phyloP scores from a whole-genome alignment of 2,797 vertebrate genomes.

The Nyctalus aviator region DNA sequence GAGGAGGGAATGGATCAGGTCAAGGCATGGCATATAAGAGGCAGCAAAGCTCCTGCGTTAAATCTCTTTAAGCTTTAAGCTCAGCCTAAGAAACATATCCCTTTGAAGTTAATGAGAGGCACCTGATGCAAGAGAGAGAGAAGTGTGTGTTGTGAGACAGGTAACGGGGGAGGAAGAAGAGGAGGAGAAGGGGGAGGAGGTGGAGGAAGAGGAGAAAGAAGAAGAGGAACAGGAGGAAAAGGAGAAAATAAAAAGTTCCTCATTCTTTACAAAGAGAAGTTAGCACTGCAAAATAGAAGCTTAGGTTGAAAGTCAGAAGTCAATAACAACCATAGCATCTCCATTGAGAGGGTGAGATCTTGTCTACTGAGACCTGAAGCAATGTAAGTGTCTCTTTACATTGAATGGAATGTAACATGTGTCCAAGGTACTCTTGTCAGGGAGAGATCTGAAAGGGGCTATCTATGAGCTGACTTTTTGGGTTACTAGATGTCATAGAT shows the following conservation, averaged over 20 bases:
- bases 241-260: slow-evolving; percentile 26
- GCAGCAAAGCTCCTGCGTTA: slow-evolving; percentile 5
- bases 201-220: background rate
- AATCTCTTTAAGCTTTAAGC: slow-evolving; percentile 37
- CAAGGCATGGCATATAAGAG: background rate
- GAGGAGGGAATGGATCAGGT: background rate
- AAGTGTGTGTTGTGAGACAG: background rate
- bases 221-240: background rate
- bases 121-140: background rate
- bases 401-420: background rate
- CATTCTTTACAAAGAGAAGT: slow-evolving; percentile 14
- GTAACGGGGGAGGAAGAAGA: background rate
- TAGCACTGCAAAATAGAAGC: slow-evolving; percentile 27
- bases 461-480: background rate
- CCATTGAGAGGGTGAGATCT: background rate
- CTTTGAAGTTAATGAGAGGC: slow-evolving; percentile 36
- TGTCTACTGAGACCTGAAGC: background rate
- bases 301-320: slow-evolving; percentile 47
- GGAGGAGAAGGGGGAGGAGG: background rate
- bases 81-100: slow-evolving; percentile 10
- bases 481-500: slow-evolving; percentile 2
- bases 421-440: background rate
- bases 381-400: slow-evolving; percentile 1
- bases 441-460: background rate
- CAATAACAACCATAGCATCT: background rate